A percentile compares a stretch with the other conserved stretches of the same genome.
phyloP scores from a whole-genome alignment of 1,140 invertebrate species.

The Stegodyphus mimosarum region DNA sequence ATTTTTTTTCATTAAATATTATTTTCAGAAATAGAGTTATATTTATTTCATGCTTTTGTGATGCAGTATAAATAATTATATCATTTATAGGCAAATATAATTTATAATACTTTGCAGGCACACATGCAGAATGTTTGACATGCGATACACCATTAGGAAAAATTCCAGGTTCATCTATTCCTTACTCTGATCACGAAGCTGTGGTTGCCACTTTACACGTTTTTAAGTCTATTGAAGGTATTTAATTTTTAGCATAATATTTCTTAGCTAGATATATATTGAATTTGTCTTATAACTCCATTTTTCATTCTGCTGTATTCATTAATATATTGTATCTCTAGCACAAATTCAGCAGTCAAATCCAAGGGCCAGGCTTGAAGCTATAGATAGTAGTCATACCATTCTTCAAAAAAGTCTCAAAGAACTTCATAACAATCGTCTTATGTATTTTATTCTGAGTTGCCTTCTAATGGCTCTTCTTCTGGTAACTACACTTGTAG shows the following conservation, averaged over 20 bases:
- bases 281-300: neutral
- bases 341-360: slow-evolving; percentile 14
- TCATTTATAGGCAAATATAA: too few relatives aligned
- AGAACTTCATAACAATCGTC: slow-evolving; percentile 60
- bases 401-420: slow-evolving; percentile 63
- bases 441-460: slow-evolving; percentile 63
- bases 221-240: slow-evolving; percentile 52
- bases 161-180: slow-evolving; percentile 78
- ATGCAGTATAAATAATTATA: too few relatives aligned
- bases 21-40: too few relatives aligned
- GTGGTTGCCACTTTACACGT: slow-evolving; percentile 76
- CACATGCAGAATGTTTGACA: slow-evolving; percentile 73
- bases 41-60: too few relatives aligned
- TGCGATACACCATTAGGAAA: slow-evolving; percentile 77
- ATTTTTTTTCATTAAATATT: too few relatives aligned
- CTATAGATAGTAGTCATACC: slow-evolving; percentile 55
- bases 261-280: neutral
- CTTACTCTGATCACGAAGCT: slow-evolving; percentile 93
- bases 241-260: neutral
- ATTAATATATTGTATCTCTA: slow-evolving; percentile 2
- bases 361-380: slow-evolving; percentile 65
- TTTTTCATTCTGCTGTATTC: too few relatives aligned
- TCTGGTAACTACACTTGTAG: slow-evolving; percentile 50
- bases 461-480: slow-evolving; percentile 57
- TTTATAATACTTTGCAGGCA: slow-evolving; percentile 67